Conservation (phyloP, 1,140 invertebrate species). For the Medauroidea extradentata region DNA sequence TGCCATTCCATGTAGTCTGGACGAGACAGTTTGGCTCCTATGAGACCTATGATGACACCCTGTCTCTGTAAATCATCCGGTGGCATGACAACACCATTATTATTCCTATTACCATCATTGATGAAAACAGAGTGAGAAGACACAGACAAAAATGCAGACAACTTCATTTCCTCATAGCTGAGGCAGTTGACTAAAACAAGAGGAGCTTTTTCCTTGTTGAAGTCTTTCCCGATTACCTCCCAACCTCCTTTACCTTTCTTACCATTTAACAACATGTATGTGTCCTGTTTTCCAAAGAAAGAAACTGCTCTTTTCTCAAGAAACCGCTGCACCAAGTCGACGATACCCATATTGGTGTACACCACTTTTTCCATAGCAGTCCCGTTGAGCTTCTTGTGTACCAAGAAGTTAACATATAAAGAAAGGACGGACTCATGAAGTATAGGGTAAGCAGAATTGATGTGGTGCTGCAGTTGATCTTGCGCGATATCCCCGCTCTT, state of each 20-base stretch:
- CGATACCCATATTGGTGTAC: constrained; percentile 51
- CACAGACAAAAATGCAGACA: constrained; percentile 55
- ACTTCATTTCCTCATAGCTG: constrained; percentile 56
- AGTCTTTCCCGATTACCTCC: constrained; percentile 46
- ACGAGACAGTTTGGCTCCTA: constrained; percentile 47
- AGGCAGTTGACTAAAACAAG: constrained; percentile 40
- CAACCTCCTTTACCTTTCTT: constrained; percentile 47
- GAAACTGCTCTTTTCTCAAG: constrained; percentile 51
- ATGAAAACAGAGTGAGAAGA: constrained; percentile 59
- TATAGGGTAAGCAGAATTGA: constrained; percentile 47
- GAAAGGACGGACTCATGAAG: constrained; percentile 46
- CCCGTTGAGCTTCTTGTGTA: constrained; percentile 44
- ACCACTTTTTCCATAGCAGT: constrained; percentile 48
- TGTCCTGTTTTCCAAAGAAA: constrained; percentile 48
- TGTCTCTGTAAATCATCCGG: constrained; percentile 36
- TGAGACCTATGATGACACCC: constrained; percentile 44
- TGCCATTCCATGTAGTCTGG: constrained; percentile 52
- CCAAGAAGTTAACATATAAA: constrained; percentile 42
- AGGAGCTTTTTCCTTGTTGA: constrained; percentile 37
- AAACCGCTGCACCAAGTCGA: constrained; percentile 51
- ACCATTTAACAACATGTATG: constrained; percentile 47
- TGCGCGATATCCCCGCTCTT: constrained; percentile 30
- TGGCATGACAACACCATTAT: constrained; percentile 46
- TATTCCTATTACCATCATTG: constrained; percentile 57
- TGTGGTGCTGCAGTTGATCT: constrained; percentile 38